phyloP scores from a whole-genome alignment of 1,140 invertebrate species.

The Procambarus virginalis region DNA sequence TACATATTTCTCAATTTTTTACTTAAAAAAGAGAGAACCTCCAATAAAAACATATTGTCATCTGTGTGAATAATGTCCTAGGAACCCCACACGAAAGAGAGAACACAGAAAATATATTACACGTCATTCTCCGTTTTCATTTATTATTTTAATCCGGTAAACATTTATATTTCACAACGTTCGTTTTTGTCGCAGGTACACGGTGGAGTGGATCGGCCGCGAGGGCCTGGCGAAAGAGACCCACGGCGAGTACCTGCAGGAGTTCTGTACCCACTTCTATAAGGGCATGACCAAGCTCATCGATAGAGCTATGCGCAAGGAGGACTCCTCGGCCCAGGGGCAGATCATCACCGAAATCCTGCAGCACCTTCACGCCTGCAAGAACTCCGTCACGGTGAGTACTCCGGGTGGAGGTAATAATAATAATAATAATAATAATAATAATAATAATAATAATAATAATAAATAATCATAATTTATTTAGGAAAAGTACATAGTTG shows the following conservation, averaged over 20 bases:
- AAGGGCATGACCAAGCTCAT: constrained; percentile 94
- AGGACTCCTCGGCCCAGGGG: constrained; percentile 93
- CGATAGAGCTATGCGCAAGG: constrained; percentile 94
- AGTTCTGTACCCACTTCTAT: constrained; percentile 97
- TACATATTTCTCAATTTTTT: too few species aligned
- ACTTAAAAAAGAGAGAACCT: too few species aligned
- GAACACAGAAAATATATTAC: too few species aligned
- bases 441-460: too few species aligned
- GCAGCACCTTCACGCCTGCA: constrained; percentile 96
- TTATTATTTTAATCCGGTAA: too few species aligned
- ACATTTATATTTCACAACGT: too few species aligned
- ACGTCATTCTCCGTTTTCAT: too few species aligned
- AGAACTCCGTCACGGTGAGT: constrained; percentile 90
- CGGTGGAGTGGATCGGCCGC: constrained; percentile 96
- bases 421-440: too few species aligned
- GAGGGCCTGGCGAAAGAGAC: constrained; percentile 95
- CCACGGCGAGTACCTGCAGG: constrained; percentile 94
- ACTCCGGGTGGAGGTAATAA: neutral
- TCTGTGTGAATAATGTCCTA: too few species aligned
- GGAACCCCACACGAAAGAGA: too few species aligned
- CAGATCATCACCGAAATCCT: constrained; percentile 96
- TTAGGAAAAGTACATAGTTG: too few species aligned
- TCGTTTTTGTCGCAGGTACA: constrained; percentile 81
- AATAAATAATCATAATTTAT: too few species aligned
- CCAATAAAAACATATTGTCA: neutral